Evolutionary conservation across 2,797 vertebrate species (phyloP).

Genomic region (Bovichtus diacanthus): DNA sequence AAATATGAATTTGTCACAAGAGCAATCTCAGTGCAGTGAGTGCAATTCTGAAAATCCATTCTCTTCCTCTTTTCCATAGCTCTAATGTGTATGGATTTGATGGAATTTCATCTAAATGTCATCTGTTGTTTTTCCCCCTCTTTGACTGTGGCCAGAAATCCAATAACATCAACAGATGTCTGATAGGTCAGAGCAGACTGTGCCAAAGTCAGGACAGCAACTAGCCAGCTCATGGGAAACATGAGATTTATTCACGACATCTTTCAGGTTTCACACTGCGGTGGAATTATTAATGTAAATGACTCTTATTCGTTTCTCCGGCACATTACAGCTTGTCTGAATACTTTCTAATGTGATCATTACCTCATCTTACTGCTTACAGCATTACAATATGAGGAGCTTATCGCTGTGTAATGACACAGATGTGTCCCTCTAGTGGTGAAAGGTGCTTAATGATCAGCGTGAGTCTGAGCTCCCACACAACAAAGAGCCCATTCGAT

Average conservation of each 20-base stretch:
- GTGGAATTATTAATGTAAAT: conserved; percentile 42
- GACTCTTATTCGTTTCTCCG: conserved; percentile 24
- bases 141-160: conserved; percentile 69
- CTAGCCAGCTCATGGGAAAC: conserved; percentile 42
- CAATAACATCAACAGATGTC: conserved; percentile 78
- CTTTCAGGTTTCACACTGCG: conserved; percentile 42
- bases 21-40: conserved; percentile 17
- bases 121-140: conserved; percentile 61
- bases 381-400: conserved; percentile 8
- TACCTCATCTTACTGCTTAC: conserved; percentile 11
- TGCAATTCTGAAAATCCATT: conserved; percentile 62
- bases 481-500: conserved; percentile 3
- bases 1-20: conserved; percentile 44
- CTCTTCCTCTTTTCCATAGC: conserved; percentile 40
- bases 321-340: conserved; percentile 23
- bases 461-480: conserved; percentile 1
- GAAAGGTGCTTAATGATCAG: conserved; percentile 37
- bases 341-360: conserved; percentile 30
- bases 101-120: conserved; percentile 79
- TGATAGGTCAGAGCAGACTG: conserved; percentile 69
- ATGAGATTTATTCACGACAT: conserved; percentile 49
- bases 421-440: conserved; percentile 60
- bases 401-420: conserved; percentile 45
- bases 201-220: conserved; percentile 67
- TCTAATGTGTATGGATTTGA: conserved; percentile 73